Percentiles rank a stretch among this genome's conserved stretches.
phyloP scores from a whole-genome alignment of 2,888 invertebrate species.

The Kuschelorhynchus macadamiae region DNA sequence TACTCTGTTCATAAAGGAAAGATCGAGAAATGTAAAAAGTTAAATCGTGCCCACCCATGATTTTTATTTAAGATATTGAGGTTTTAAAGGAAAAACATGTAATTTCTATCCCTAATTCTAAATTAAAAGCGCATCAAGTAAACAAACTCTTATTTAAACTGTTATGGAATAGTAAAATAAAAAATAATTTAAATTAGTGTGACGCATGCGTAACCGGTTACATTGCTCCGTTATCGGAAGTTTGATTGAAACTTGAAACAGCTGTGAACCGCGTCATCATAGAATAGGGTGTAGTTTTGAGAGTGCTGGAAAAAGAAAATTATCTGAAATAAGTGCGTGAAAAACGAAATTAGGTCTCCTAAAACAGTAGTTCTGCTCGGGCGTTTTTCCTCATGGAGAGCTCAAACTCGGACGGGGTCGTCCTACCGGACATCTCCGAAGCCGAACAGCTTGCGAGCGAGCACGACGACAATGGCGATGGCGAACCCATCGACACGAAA shows the following conservation, averaged over 20 bases:
- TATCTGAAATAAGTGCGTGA: constrained; percentile 37
- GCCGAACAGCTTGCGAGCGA: constrained; percentile 77
- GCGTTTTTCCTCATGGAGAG: constrained; percentile 66
- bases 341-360: constrained; percentile 42
- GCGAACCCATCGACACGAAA: constrained; percentile 66
- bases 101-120: too few relatives aligned
- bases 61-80: too few relatives aligned
- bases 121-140: too few relatives aligned
- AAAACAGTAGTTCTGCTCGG: constrained; percentile 45
- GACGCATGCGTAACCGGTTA: constrained; percentile 58
- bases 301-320: constrained; percentile 49
- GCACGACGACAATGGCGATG: constrained; percentile 72
- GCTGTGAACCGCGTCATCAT: constrained; percentile 61
- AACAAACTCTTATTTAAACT: too few relatives aligned
- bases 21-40: too few relatives aligned
- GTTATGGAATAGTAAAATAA: too few relatives aligned
- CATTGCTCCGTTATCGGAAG: constrained; percentile 64
- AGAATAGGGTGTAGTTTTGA: constrained; percentile 57
- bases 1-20: too few relatives aligned
- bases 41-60: too few relatives aligned
- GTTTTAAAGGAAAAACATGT: too few relatives aligned
- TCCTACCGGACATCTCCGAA: constrained; percentile 81
- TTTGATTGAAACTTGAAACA: constrained; percentile 61
- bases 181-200: constrained; percentile 60
- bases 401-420: constrained; percentile 76